Base-by-base conservation (phyloP, 1,140 invertebrate genomes). In the Oncopeltus fasciatus region DNA sequence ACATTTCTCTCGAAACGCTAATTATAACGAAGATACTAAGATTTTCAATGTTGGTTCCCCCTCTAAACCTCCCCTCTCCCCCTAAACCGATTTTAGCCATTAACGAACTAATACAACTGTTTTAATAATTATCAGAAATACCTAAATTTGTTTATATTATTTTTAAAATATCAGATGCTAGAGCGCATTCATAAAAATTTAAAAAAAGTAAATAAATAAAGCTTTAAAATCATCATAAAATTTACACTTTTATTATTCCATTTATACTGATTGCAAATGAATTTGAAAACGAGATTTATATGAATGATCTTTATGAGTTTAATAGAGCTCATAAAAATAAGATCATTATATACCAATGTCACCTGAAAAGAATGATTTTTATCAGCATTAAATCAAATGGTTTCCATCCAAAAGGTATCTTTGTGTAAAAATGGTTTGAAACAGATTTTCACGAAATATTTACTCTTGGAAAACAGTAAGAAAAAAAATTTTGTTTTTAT, bases 221-320 rank as follows among this genome's bases (percentile, higher is more conserved):
- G 59, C 57, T 51, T 57, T 27, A 63, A 9, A 51, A 62, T 33
- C 26, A 53, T 28, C 38, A 44, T 27, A 26, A 64, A 57, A 2
- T 18, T 28, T 38, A 20, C 20, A 24, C 16, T 2, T 62, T 64
- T 33, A 20, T 47, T n/a, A 26, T 59, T 59, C 59, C 59, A 66
- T 3, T 64, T 47, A 4, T 33, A 29, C 24, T 51, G 38, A 31
- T 59, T 28, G 49, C 28, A 27, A 21, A 57, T 27, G 31, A 16
- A 29, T 14, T 61, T 53, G 9, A 66, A 61, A 38, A 66, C 38
- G n/a, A 66, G 27, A 14, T 44, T 27, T 14, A 66, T 27, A 27
- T 18, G 21, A n/a, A 64, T 24, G 20, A 18, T 43, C 51, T 64
- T 64, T 28, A 61, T 57, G n/a, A 44, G 33, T n/a, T 46, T 28